Evolutionary conservation across 2,888 invertebrate species (phyloP), one percentile per base, ranked within the genome.

Genomic region (Lochmaea crataegi): DNA sequence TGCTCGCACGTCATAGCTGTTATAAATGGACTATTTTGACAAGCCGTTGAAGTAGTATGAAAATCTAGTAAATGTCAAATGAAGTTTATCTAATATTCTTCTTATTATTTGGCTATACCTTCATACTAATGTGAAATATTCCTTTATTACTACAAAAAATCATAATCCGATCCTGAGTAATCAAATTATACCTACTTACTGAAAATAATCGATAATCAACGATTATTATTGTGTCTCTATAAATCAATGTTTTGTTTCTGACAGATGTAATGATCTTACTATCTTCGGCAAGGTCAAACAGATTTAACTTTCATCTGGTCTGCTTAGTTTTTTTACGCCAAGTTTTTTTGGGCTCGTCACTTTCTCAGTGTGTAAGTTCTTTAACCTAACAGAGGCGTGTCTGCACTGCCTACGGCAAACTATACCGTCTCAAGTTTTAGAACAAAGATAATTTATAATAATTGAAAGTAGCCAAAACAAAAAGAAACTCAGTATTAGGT

Each of bases 281-380:
- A 60, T 63, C 61, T 64, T 64, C 32, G 0, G 42, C 48, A 65
- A 63, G 68, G 72, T 70, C 70, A 70, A 69, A 65, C 70, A 58
- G 16, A 71, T 66, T 56, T 16, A 66, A 72, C 75, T 78, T 75
- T 76, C 74, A 71, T 67, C 71, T 72, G 71, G 69, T 74, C 70
- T 66, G 71, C 65, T 32, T 32, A 32, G 26, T 32, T 73, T 58
- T 57, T 64, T 61, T 32, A 65, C 69, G 53, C 51, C 63, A 58
- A 71, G 73, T 38, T 53, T 68, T 73, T 68, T 66, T 71, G 73
- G 77, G 73, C 71, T 72, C 67, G 75, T 76, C 75, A 75, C 78
- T 78, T 78, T 76, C 76, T 60, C 65, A 22, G n/a, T 65, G 38
- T 16, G 18, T 41, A 45, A 7, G 57, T 22, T 57, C 26, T n/a